These are phyloP conservation scores for Magallana gigas DNA, from an alignment of 1,140 invertebrate genomes.

Conservation along the genomic window DNA sequence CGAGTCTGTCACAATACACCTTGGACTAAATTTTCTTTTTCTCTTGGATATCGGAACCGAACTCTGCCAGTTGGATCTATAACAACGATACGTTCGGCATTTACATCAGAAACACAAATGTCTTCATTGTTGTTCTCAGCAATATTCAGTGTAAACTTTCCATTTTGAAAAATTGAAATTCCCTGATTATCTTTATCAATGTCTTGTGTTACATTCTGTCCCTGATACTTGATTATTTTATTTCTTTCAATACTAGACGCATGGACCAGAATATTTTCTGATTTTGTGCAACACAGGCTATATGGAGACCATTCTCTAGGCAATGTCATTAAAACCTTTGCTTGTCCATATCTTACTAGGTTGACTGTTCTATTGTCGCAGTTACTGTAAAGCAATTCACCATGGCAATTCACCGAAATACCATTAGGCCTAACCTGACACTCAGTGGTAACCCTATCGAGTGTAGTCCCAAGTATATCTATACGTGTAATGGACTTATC, in stretches of 20 bases:
- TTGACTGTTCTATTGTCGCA: neutral
- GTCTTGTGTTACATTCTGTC: neutral
- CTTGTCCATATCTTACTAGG: neutral
- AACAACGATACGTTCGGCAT: neutral
- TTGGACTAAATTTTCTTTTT: neutral
- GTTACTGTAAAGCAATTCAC: neutral
- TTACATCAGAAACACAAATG: neutral
- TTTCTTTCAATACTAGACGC: neutral
- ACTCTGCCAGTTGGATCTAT: neutral
- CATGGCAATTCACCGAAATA: neutral
- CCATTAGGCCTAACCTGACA: neutral
- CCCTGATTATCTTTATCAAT: neutral
- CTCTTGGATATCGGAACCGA: neutral
- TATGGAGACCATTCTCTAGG: neutral
- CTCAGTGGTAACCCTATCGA: neutral
- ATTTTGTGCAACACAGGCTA: neutral
- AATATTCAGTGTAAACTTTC: neutral
- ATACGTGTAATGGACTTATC: neutral
- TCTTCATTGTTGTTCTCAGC: conserved; percentile 2
- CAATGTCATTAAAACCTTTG: neutral
- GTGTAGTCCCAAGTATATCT: neutral
- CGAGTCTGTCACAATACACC: neutral
- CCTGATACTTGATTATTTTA: neutral
- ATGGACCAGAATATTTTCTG: neutral
- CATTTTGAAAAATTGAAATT: neutral